Conservation (phyloP, 2,888 invertebrate species). For the Margaritifera margaritifera region DNA sequence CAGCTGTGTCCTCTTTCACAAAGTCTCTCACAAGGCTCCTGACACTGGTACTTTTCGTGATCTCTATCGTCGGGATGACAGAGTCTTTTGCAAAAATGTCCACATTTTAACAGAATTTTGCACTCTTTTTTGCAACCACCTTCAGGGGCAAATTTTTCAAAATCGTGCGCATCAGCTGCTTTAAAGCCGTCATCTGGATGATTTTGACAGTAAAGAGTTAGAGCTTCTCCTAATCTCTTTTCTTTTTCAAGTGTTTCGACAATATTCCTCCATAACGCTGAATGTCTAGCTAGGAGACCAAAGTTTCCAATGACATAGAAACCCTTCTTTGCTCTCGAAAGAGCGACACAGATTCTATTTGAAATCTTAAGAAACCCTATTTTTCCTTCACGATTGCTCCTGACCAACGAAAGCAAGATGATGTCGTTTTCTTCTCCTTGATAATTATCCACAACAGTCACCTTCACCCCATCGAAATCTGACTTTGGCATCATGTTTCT, state of each 20-base stretch:
- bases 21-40: slow-evolving; percentile 33
- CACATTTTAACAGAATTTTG: slow-evolving; percentile 48
- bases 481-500: slow-evolving; percentile 51
- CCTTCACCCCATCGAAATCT: slow-evolving; percentile 52
- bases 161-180: slow-evolving; percentile 29
- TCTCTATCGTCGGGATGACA: slow-evolving; percentile 60
- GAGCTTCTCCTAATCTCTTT: slow-evolving; percentile 25
- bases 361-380: slow-evolving; percentile 65
- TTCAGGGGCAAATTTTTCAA: slow-evolving; percentile 37
- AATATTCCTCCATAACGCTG: slow-evolving; percentile 38
- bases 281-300: slow-evolving; percentile 24
- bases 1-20: slow-evolving; percentile 20
- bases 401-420: slow-evolving; percentile 69
- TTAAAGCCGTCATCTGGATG: slow-evolving; percentile 39
- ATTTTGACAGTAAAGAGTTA: slow-evolving; percentile 54
- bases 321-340: slow-evolving; percentile 68
- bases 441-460: slow-evolving; percentile 68
- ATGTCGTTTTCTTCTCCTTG: slow-evolving; percentile 73
- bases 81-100: slow-evolving; percentile 50
- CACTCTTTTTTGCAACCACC: slow-evolving; percentile 53
- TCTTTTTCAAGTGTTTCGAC: slow-evolving; percentile 33
- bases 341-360: slow-evolving; percentile 68
- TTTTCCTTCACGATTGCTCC: slow-evolving; percentile 62
- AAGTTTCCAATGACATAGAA: slow-evolving; percentile 67
- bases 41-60: slow-evolving; percentile 74